A percentile compares a stretch with the other conserved stretches of the same genome.
Conservation (phyloP, 2,797 vertebrate species). For the Gadopsis marmoratus region DNA sequence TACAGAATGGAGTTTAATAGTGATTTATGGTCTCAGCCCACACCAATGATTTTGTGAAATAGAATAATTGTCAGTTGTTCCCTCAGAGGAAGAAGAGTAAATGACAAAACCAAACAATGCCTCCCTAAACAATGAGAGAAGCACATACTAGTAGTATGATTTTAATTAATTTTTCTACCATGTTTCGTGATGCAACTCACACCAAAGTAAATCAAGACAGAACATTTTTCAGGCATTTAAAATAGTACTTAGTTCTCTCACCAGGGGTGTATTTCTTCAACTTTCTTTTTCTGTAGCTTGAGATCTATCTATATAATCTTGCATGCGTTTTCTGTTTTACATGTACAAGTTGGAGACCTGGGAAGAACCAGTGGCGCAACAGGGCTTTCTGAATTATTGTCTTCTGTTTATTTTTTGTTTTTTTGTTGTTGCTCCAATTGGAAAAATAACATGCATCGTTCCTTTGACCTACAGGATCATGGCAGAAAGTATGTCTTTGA, state of each 20-base stretch:
- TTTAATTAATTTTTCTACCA: slow-evolving; percentile 29
- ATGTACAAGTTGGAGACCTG: slow-evolving; percentile 66
- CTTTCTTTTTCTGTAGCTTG: slow-evolving; percentile 37
- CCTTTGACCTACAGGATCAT: slow-evolving; percentile 85
- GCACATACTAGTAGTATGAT: slow-evolving; percentile 9
- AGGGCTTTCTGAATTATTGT: slow-evolving; percentile 76
- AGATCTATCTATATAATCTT: slow-evolving; percentile 70
- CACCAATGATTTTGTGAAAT: slow-evolving; percentile 57
- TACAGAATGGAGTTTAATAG: slow-evolving; percentile 61
- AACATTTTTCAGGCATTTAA: slow-evolving; percentile 48
- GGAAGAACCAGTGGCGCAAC: slow-evolving; percentile 66
- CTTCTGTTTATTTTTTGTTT: slow-evolving; percentile 80
- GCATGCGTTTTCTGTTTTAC: slow-evolving; percentile 76
- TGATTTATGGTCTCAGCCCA: slow-evolving; percentile 64
- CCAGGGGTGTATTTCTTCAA: slow-evolving; percentile 51
- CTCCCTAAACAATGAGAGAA: slow-evolving; percentile 58
- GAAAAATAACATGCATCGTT: slow-evolving; percentile 81
- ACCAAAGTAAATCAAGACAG: slow-evolving; percentile 63
- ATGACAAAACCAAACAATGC: no score
- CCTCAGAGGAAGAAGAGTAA: slow-evolving; percentile 51
- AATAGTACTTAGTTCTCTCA: slow-evolving; percentile 62
- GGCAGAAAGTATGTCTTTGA: slow-evolving; percentile 86
- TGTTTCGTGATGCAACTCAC: slow-evolving; percentile 50
- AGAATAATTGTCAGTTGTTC: slow-evolving; percentile 67
- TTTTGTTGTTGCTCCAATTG: slow-evolving; percentile 72